phyloP scores from a whole-genome alignment of 2,797 vertebrate genomes.

The Oryzias dopingdopingensis region DNA sequence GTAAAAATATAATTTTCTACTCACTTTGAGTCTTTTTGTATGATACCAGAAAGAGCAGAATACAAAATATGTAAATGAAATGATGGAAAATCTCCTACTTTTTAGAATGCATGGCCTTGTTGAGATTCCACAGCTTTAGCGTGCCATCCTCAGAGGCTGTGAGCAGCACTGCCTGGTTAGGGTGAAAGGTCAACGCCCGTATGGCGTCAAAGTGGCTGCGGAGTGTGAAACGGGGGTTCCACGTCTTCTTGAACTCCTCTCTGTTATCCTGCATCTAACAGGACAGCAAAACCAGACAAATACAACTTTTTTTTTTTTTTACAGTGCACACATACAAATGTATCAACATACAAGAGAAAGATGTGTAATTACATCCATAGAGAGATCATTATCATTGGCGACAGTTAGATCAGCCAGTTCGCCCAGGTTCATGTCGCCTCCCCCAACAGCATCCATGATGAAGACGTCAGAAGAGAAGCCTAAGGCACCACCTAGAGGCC shows the following conservation, averaged over 20 bases:
- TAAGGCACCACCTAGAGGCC: slow-evolving; percentile 79
- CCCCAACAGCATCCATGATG: slow-evolving; percentile 88
- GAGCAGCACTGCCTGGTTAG: slow-evolving; percentile 83
- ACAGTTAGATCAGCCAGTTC: slow-evolving; percentile 92
- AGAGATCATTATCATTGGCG: slow-evolving; percentile 90
- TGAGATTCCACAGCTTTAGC: slow-evolving; percentile 91
- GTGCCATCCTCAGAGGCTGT: slow-evolving; percentile 89
- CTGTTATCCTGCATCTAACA: slow-evolving; percentile 84
- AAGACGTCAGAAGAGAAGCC: slow-evolving; percentile 89
- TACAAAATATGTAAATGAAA: too few relatives aligned
- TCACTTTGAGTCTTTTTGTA: slow-evolving; percentile 1
- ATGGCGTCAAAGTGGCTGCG: slow-evolving; percentile 91
- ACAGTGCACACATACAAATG: neutral
- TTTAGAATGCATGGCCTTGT: slow-evolving; percentile 88
- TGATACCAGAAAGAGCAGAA: neutral
- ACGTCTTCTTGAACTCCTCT: slow-evolving; percentile 89
- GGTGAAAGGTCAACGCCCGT: slow-evolving; percentile 87
- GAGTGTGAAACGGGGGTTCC: slow-evolving; percentile 91
- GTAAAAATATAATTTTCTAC: neutral
- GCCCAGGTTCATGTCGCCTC: slow-evolving; percentile 89
- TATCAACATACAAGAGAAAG: neutral
- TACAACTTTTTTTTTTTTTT: neutral
- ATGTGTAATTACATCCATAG: slow-evolving; percentile 82
- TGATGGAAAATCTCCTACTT: slow-evolving; percentile 73
- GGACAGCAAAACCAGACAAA: neutral